Evolutionary conservation across 1,140 invertebrate species (phyloP), one percentile per base, ranked within the genome.

Genomic region (Anoplophora glabripennis): DNA sequence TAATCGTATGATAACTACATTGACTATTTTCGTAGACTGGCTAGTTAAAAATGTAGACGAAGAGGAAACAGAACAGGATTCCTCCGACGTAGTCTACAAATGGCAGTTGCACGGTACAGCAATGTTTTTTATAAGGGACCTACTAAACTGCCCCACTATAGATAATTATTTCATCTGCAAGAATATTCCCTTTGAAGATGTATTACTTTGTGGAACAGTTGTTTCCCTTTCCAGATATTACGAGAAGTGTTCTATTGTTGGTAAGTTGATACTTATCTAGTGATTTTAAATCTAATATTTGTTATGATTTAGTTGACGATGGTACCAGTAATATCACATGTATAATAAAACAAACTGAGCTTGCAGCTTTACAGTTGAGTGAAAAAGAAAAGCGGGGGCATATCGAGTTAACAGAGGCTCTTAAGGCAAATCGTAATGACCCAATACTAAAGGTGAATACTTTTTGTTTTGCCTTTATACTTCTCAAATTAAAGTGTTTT

Each of bases 261-360:
- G 44, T 46, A 46, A 46, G 8, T 46, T n/a, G 3, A 15, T 42
- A 15, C n/a, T 15, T 9, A 10, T 15, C 12, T 42, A n/a, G 12
- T 42, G 2, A 42, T 42, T 42, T 15, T 12, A 42, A 42, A 47
- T 1, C 11, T 15, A 47, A 47, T 4, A 42, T 44, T 44, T 45
- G 15, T 15, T 45, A 4, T 15, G 14, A 47, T 56, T 36, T 40
- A 56, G 54, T 56, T 46, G 54, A 56, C 47, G 54, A 56, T 36
- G 45, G 54, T 3, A 56, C 54, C 8, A 48, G 44, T 12, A 15
- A 7, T 5, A 56, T 56, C 12, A 48, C 17, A 15, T 56, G 54
- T 48, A 36, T 56, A 7, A 56, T 56, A 37, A 7, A 11, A 33
- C 28, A 40, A 11, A 18, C n/a, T 9, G 1, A 44, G 15, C 33